Base-by-base conservation (phyloP, 2,888 invertebrate genomes). In the Agrotis puta region DNA sequence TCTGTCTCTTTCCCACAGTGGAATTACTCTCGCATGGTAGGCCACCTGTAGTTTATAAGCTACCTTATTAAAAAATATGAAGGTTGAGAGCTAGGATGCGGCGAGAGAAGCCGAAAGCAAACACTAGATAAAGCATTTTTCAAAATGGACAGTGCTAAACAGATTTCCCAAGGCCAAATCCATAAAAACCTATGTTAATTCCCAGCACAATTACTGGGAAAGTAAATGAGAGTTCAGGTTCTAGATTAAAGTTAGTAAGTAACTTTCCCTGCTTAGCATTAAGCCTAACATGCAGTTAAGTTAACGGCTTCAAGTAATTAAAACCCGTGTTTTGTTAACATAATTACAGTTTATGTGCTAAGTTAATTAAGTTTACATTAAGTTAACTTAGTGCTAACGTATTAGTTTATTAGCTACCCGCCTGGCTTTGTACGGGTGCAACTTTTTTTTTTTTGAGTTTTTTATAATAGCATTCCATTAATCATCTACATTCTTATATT, bases 261-360 rank as follows among this genome's bases (percentile, higher is more conserved):
- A 54, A 76, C 64, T 48, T 65, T 4, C 39, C 48, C 57, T 68
- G 54, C 78, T 82, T 65, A 72, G 43, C 65, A 45, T 64, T 2
- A 69, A 81, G 74, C 70, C 39, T 50, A 73, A 70, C 69, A 72
- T 77, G 67, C 62, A 77, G 74, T 75, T 75, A 85, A 74, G 48
- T 76, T 83, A 57, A 85, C 75, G 54, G 59, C 56, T 43, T 16
- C 33, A 39, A 63, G 61, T 83, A 78, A 85, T 85, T 85, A 84
- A 81, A 83, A 48, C 62, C 51, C 58, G 16, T 71, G 74, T 74
- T 80, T 69, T 66, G 56, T 54, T 70, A 20, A 62, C 58, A 50
- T 81, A 71, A 72, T 62, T 51, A 67, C 48, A 63, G 22, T 82
- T 81, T 81, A 79, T 71, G 72, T 68, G 53, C 51, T 9, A 64